Conservation (phyloP, 2,797 vertebrate species). For the Cryptoprocta ferox region DNA sequence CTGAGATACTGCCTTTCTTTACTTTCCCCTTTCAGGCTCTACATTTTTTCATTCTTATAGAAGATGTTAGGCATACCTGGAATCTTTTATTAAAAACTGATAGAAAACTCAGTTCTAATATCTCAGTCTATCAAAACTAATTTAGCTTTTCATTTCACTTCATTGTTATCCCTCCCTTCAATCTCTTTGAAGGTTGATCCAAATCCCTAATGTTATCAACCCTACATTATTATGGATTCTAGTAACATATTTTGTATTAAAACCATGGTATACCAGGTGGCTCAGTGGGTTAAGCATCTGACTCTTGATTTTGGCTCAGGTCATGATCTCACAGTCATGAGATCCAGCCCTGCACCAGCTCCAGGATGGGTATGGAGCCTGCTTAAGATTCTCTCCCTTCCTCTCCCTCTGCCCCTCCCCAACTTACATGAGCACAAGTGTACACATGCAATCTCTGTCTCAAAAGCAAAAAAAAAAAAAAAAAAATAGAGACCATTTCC, state of each 20-base stretch:
- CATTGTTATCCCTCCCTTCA: not conserved
- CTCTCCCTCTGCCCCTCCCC: no score
- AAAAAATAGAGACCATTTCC: not conserved
- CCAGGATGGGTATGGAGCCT: no score
- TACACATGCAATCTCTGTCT: no score
- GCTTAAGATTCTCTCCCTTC: no score
- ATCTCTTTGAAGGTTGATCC: not conserved
- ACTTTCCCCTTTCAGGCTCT: not conserved
- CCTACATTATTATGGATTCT: not conserved
- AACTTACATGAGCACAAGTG: no score
- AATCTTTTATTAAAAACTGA: constrained; percentile 15
- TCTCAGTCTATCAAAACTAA: constrained; percentile 21
- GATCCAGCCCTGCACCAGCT: no score
- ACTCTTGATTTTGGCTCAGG: no score
- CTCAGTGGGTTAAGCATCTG: no score
- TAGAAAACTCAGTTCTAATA: constrained; percentile 38
- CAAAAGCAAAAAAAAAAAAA: no score
- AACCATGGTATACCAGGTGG: not conserved
- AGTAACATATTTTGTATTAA: constrained; percentile 25
- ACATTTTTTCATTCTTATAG: constrained; percentile 5
- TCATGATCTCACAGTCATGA: no score
- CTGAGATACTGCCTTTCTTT: not conserved
- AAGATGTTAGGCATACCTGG: not conserved
- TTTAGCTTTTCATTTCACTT: not conserved
- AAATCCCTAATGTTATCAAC: constrained; percentile 28